Evolutionary conservation across 2,888 invertebrate genomes (phyloP).

Genomic region (Trichacis sp.): DNA sequence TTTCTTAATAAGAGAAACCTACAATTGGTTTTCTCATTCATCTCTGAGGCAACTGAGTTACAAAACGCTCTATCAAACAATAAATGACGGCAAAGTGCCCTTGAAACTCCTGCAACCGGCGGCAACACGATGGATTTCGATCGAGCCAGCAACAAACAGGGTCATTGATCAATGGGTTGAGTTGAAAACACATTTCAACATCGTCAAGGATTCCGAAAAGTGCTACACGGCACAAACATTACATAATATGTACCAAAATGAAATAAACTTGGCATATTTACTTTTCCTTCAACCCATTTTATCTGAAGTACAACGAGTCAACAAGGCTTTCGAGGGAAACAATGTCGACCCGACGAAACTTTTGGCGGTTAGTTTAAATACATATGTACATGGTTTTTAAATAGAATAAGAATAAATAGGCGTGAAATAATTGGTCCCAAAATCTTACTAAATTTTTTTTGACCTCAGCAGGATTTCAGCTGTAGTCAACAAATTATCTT

Average conservation of each 20-base stretch:
- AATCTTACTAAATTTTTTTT: too few species aligned
- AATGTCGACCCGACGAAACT: too few species aligned
- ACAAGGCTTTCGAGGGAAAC: slow-evolving; percentile 16
- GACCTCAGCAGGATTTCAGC: too few species aligned
- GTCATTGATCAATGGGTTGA: too few species aligned
- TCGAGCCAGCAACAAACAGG: slow-evolving; percentile 8
- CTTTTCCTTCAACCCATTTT: slow-evolving; percentile 1
- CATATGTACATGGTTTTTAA: too few species aligned
- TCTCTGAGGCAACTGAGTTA: slow-evolving; percentile 46
- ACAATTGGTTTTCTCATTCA: slow-evolving; percentile 53
- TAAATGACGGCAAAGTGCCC: slow-evolving; percentile 52
- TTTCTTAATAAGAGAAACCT: slow-evolving; percentile 52
- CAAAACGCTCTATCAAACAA: slow-evolving; percentile 45
- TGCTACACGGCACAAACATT: slow-evolving; percentile 6
- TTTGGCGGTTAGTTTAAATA: too few species aligned
- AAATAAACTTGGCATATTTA: slow-evolving; percentile 12
- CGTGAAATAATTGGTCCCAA: too few species aligned
- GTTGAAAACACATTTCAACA: too few species aligned
- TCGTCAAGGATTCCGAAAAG: neutral
- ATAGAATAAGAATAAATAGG: too few species aligned
- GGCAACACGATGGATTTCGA: slow-evolving; percentile 52
- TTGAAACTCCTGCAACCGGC: slow-evolving; percentile 51
- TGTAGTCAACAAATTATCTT: too few species aligned
- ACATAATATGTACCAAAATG: slow-evolving; percentile 2
- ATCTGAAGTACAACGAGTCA: slow-evolving; percentile 14